These are phyloP conservation scores for Teleopsis dalmanni DNA, from an alignment of 1,140 invertebrate genomes.

Conservation along the genomic window DNA sequence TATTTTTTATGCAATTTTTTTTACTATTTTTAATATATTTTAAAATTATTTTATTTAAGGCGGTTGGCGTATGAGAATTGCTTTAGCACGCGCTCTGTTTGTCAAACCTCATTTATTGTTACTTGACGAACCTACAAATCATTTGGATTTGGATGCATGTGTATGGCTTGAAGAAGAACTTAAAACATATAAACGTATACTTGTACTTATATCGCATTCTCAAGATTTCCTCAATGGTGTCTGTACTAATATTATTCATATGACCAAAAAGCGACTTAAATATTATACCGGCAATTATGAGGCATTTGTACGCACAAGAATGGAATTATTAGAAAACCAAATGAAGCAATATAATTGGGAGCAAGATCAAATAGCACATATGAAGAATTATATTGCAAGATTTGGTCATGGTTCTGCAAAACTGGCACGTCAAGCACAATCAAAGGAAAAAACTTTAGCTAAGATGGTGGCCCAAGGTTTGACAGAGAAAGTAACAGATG, in stretches of 20 bases:
- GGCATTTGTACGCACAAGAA: constrained; percentile 82
- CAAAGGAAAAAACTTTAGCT: constrained; percentile 97
- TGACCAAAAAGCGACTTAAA: constrained; percentile 87
- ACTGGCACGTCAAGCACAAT: constrained; percentile 95
- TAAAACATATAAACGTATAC: constrained; percentile 91
- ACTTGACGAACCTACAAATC: constrained; percentile 96
- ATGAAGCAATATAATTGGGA: constrained; percentile 99
- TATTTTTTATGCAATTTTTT: constrained; percentile 35
- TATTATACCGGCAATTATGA: constrained; percentile 97
- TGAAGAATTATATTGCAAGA: constrained; percentile 99
- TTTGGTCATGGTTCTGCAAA: constrained; percentile 99
- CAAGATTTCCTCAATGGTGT: constrained; percentile 99
- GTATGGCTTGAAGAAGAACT: constrained; percentile 99
- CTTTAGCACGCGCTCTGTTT: constrained; percentile 87
- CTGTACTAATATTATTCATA: constrained; percentile 97
- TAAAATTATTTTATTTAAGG: constrained; percentile 23
- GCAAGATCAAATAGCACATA: constrained; percentile 97
- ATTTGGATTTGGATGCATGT: constrained; percentile 97
- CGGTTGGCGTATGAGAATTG: constrained; percentile 99
- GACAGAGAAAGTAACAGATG: constrained; percentile 85
- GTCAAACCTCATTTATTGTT: constrained; percentile 90
- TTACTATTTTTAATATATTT: not conserved
- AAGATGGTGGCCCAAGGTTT: constrained; percentile 98
- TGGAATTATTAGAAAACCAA: constrained; percentile 96
- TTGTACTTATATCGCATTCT: constrained; percentile 98